phyloP scores from a whole-genome alignment of 2,888 invertebrate genomes.

The Eupithecia exiguata region DNA sequence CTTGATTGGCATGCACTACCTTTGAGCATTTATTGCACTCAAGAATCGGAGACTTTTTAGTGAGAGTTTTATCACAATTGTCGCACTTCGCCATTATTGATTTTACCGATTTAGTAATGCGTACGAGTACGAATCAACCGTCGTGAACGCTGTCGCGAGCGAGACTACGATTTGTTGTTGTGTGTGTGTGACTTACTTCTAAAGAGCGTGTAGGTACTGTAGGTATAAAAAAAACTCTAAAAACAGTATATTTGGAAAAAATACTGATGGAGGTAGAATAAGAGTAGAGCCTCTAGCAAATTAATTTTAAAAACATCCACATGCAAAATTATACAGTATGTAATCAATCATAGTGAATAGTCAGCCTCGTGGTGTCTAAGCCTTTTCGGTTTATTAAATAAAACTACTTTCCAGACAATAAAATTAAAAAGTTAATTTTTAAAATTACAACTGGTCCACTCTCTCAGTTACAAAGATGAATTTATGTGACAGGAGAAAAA shows the following conservation, averaged over 20 bases:
- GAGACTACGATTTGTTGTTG: too few relatives aligned
- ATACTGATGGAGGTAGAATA: too few relatives aligned
- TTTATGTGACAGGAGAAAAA: neutral
- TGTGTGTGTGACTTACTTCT: too few relatives aligned
- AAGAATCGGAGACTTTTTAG: neutral
- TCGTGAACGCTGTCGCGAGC: too few relatives aligned
- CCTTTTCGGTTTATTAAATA: neutral
- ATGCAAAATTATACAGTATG: neutral
- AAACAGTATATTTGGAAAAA: too few relatives aligned
- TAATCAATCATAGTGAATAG: neutral
- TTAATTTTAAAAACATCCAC: neutral
- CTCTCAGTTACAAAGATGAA: neutral
- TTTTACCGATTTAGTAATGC: neutral
- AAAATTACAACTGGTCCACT: neutral
- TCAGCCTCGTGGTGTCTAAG: neutral
- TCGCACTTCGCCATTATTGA: conserved; percentile 5
- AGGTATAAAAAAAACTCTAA: too few relatives aligned
- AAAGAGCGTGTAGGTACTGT: too few relatives aligned
- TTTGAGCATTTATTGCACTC: conserved; percentile 6
- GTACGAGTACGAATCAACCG: neutral
- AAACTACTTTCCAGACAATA: neutral
- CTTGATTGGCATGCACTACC: conserved; percentile 1
- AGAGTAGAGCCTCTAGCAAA: neutral
- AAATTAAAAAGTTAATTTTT: neutral
- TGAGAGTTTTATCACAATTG: neutral